A percentile compares a stretch with the other conserved stretches of the same genome.
Evolutionary conservation across 2,113 vertebrate genomes (phyloP).

Genomic region (Hyla sarda): DNA sequence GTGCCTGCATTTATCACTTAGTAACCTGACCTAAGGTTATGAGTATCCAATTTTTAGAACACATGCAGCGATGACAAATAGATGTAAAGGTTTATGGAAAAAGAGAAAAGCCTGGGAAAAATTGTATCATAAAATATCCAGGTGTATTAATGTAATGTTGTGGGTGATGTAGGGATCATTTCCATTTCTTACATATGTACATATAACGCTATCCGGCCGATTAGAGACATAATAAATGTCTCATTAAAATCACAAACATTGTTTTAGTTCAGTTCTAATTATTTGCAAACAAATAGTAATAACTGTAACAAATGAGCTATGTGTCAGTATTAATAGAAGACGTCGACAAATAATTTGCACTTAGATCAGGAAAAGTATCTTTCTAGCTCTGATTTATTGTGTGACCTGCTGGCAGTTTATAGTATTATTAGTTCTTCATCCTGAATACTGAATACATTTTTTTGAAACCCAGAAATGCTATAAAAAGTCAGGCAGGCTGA

Average conservation of each 20-base stretch:
- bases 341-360: neutral
- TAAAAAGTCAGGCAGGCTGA: neutral
- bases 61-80: neutral
- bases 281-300: constrained; percentile 23
- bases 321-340: constrained; percentile 16
- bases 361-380: constrained; percentile 9
- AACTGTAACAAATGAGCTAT: constrained; percentile 38
- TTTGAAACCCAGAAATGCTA: neutral
- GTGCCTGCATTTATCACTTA: too few species aligned
- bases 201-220: neutral
- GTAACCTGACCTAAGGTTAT: too few species aligned
- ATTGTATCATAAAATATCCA: neutral
- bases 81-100: neutral
- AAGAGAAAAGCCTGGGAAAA: neutral
- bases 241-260: constrained; percentile 50
- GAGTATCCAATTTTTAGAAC: too few species aligned
- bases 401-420: constrained; percentile 14
- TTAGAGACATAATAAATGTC: constrained; percentile 41
- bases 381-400: neutral
- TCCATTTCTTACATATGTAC: neutral
- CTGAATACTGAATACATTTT: neutral
- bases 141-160: neutral
- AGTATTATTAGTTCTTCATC: neutral
- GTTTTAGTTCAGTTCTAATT: constrained; percentile 38
- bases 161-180: neutral